Conservation (phyloP, 2,113 vertebrate genomes). For the Salvelinus sp. region DNA sequence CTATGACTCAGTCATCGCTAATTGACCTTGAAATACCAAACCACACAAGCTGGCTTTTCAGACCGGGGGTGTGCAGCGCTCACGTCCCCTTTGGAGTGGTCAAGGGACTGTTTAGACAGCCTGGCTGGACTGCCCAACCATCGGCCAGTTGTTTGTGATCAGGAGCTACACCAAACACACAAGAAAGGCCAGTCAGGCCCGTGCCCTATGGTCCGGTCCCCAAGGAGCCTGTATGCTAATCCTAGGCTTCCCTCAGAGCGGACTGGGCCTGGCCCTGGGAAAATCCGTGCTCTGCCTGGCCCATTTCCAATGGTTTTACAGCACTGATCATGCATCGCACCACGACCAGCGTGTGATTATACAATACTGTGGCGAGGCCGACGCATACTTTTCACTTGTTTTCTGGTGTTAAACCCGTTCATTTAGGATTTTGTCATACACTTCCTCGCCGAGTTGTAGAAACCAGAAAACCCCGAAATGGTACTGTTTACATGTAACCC, state of each 20-base stretch:
- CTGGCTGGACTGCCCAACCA: conserved; percentile 40
- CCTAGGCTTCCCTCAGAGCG: conserved; percentile 15
- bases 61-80: conserved; percentile 30
- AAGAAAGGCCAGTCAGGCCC: conserved; percentile 7
- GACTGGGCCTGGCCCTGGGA: conserved; percentile 32
- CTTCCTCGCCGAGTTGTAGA: conserved; percentile 69
- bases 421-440: conserved; percentile 74
- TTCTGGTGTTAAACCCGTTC: conserved; percentile 73
- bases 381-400: conserved; percentile 75
- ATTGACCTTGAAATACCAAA: conserved; percentile 73
- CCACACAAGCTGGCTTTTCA: conserved; percentile 50
- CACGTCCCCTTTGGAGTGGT: conserved; percentile 54
- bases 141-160: conserved; percentile 20
- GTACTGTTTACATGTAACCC: conserved; percentile 77
- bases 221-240: conserved; percentile 26
- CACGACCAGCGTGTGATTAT: conserved; percentile 74
- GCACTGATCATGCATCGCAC: conserved; percentile 50
- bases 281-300: conserved; percentile 47
- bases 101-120: conserved; percentile 57
- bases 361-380: conserved; percentile 71
- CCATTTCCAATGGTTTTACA: conserved; percentile 56
- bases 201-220: conserved; percentile 23
- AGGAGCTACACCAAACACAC: conserved; percentile 28
- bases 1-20: conserved; percentile 58
- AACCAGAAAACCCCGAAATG: conserved; percentile 79